Percentiles rank a stretch among this genome's conserved stretches.
phyloP scores from a whole-genome alignment of 2,888 invertebrate genomes.

The Cynaeus angustus region DNA sequence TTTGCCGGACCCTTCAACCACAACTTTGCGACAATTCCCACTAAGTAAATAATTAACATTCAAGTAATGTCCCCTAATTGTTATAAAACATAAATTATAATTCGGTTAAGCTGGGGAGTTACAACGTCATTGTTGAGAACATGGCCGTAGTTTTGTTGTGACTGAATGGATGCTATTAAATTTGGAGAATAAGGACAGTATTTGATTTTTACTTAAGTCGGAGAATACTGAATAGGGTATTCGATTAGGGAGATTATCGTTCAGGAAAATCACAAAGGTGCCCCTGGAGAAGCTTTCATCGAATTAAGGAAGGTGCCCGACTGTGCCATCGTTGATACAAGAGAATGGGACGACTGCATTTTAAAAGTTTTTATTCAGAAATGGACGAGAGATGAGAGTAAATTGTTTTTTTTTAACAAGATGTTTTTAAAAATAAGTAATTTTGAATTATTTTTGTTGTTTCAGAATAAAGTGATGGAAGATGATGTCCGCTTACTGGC shows the following conservation, averaged over 20 bases:
- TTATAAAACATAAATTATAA: constrained; percentile 26
- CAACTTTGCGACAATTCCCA: constrained; percentile 6
- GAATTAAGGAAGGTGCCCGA: constrained; percentile 22
- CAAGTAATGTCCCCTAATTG: constrained; percentile 14
- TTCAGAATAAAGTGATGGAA: constrained; percentile 42
- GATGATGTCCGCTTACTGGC: constrained; percentile 48
- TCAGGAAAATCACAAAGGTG: constrained; percentile 21
- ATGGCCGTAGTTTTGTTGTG: background rate
- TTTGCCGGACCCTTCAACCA: constrained; percentile 16
- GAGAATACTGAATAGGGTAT: constrained; percentile 4
- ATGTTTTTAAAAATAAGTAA: too few relatives aligned
- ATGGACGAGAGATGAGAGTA: background rate
- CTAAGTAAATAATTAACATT: constrained; percentile 32
- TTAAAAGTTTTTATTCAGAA: constrained; percentile 21
- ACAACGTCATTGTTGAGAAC: background rate
- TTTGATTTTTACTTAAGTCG: constrained; percentile 8
- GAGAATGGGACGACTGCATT: constrained; percentile 15
- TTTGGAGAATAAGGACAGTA: background rate
- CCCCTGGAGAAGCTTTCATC: constrained; percentile 10
- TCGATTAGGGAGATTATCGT: constrained; percentile 10
- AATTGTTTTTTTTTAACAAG: too few relatives aligned
- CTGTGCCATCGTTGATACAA: constrained; percentile 12
- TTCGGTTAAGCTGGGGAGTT: too few relatives aligned
- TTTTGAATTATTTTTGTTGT: too few relatives aligned
- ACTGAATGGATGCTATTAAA: background rate